A percentile compares a stretch with the other conserved stretches of the same genome.
Evolutionary conservation across 2,797 vertebrate genomes (phyloP).

Genomic region (Rallus crepitans): DNA sequence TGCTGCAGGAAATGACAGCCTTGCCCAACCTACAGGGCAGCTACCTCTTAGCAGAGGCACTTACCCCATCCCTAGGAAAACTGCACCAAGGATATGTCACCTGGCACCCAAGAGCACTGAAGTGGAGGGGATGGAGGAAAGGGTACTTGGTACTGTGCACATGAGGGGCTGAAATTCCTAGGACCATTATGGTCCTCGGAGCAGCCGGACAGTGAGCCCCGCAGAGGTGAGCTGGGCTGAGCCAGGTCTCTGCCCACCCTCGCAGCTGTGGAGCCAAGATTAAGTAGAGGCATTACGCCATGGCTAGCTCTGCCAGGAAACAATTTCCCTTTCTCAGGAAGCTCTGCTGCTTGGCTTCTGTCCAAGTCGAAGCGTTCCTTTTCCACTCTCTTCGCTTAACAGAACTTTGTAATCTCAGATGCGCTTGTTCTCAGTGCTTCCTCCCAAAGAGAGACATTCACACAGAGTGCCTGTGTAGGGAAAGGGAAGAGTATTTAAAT

Average conservation of each 20-base stretch:
- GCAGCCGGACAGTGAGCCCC: not conserved
- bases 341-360: not conserved
- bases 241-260: not conserved
- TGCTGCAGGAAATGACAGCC: not conserved
- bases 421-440: not conserved
- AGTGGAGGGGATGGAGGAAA: not conserved
- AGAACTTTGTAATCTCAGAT: not conserved
- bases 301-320: not conserved
- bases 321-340: not conserved
- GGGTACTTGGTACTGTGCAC: not conserved
- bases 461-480: not conserved
- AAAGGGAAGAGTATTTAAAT: not conserved
- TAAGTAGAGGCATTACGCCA: not conserved
- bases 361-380: not conserved
- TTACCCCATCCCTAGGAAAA: not conserved
- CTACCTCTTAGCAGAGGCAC: not conserved
- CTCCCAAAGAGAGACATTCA: not conserved
- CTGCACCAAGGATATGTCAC: not conserved
- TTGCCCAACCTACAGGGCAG: not conserved
- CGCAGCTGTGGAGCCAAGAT: not conserved
- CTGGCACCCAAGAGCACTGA: no score
- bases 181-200: not conserved
- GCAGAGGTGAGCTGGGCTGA: not conserved
- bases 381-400: not conserved
- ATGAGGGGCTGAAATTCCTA: not conserved